Base-by-base conservation (phyloP, 2,113 vertebrate species). In the Leptobrachium ailaonicum region DNA sequence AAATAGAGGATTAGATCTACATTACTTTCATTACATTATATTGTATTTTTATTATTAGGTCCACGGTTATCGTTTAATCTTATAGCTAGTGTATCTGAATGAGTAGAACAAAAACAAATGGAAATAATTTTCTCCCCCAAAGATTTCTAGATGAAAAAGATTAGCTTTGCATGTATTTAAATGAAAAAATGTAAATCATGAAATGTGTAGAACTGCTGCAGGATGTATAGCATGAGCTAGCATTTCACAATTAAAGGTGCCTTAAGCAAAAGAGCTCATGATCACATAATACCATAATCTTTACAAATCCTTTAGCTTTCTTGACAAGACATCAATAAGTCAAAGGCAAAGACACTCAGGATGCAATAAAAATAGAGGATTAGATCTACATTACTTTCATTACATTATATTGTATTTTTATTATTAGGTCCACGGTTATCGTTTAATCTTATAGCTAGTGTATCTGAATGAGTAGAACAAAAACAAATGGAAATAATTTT, bases 201-300 rank as follows among this genome's bases (percentile, higher is more conserved):
- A 82, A 76, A 44, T 75, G 60, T 66, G 13, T 42, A 67, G 45
- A 80, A 50, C 12, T 80, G 53, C 79, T 63, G 58, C 42, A 58
- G 64, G 89, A 89, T 76, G 89, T 91, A 90, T 83, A 88, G 89
- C 85, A 83, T 88, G 80, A 63, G 86, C 92, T 89, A 88, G 80
- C 84, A 41, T 89, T 93, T 89, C 93, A 88, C 93, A 94, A 95
- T 95, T 94, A 94, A 94, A 95, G 90, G 84, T 92, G 90, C 90
- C 94, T 87, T 80, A 84, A 90, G 91, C 89, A 91, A 86, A 90
- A 84, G 80, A 86, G 82, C 86, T 75, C 87, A 89, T 84, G 83
- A 87, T 90, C 85, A 86, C 88, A 83, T 87, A 92, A 92, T 89
- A 77, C 86, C 76, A 86, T 94, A 95, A 95, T 94, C 92, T 93